Evolutionary conservation across 30 jellyfish, hydroid and myxozoan species (phyloP).

Genomic region (Hydra vulgaris): DNA sequence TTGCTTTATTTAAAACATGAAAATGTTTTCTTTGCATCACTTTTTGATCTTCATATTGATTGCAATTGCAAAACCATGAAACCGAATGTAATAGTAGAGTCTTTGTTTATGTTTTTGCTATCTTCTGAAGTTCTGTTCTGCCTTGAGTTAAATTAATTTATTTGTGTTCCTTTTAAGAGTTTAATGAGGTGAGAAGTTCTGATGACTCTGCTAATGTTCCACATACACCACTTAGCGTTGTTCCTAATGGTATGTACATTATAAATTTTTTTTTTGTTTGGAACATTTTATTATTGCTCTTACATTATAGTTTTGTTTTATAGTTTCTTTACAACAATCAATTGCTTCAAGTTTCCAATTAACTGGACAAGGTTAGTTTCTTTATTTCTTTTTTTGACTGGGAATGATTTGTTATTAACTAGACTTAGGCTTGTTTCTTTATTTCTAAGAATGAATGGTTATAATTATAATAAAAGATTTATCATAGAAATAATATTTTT

Average conservation of each 20-base stretch:
- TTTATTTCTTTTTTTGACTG: neutral
- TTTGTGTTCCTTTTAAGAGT: neutral
- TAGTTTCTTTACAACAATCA: neutral
- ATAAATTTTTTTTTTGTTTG: neutral
- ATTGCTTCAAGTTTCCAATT: neutral
- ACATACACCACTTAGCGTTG: slow-evolving; percentile 70
- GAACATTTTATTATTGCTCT: neutral
- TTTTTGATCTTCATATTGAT: too few species aligned
- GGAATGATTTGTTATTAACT: too few species aligned
- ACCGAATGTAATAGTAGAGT: too few species aligned
- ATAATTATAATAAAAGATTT: too few species aligned
- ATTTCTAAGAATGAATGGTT: too few species aligned
- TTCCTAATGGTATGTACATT: slow-evolving; percentile 58
- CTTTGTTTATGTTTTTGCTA: too few species aligned
- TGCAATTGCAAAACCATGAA: too few species aligned
- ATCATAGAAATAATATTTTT: neutral
- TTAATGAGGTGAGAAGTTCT: slow-evolving; percentile 30
- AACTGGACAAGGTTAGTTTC: slow-evolving; percentile 4
- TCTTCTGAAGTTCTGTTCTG: too few species aligned
- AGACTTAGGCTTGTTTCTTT: too few species aligned
- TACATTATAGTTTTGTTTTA: neutral
- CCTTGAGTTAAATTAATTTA: too few species aligned
- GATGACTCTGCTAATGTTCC: slow-evolving; percentile 94
- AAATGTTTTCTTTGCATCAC: too few species aligned
- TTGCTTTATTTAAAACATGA: too few species aligned